Base-by-base conservation (phyloP, 2,888 invertebrate genomes). In the Steinernema hermaphroditum region DNA sequence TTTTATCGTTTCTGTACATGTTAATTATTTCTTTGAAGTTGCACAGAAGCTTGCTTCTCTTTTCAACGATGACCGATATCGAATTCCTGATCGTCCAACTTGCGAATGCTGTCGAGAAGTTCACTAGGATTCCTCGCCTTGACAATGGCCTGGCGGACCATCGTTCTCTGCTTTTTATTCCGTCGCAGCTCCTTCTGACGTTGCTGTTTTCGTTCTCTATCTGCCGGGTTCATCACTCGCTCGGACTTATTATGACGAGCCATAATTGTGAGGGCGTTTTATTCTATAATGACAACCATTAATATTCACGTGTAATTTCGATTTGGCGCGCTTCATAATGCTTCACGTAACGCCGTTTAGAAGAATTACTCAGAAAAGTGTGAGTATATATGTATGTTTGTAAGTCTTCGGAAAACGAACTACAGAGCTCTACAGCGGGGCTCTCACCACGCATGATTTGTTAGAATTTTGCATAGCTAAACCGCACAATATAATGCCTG, bases 161-260 rank as follows among this genome's bases (percentile, higher is more conserved):
- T 92, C 89, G 94, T 94, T 71, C 97, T 90, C 87, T 97, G 97
- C 81, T 94, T 92, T 88, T 97, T 97, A 88, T 98, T 98, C 90
- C 96, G 97, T 88, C 97, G 98, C 49, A 97, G 88, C 88, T 98
- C 97, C 68, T 76, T 73, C 69, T 75, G 74, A 16, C 80, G 75
- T 43, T 73, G 54, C 19, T 75, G 92, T 94, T 92, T 91, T 94
- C 96, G 91, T 75, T 96, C 96, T 92, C 96, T 96, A 89, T 98
- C 97, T 4, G 97, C 97, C 49, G 97, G 97, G 89, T 98, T 98
- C 96, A 98, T 97, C 86, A 94, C 96, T 91, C 96, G 96, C 88
- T 97, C 97, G 94, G 96, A 96, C 90, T 97, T 97, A 72, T 96
- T 97, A 92, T 75, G 76, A 41, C 70, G 54, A 24, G 24, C 54